Evolutionary conservation across 2,113 vertebrate species (phyloP).

Genomic region (Clarias gariepinus): DNA sequence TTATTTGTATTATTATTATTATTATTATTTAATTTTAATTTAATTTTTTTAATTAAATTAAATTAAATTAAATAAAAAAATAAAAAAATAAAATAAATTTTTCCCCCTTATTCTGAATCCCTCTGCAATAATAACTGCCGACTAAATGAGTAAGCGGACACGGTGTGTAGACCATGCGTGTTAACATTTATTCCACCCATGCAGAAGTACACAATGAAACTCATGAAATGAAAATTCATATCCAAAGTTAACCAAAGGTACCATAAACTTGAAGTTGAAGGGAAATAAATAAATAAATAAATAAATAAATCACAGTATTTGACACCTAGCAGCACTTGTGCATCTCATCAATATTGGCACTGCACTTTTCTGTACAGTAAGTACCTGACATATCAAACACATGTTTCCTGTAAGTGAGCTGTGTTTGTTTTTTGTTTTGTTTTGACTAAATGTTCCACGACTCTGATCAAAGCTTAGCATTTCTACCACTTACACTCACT

Average conservation of each 20-base stretch:
- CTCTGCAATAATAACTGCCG: neutral
- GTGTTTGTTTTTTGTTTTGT: neutral
- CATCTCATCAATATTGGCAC: constrained; percentile 44
- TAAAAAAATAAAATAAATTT: no score
- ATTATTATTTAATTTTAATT: no score
- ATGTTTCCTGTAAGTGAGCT: neutral
- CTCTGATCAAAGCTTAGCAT: neutral
- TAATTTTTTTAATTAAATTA: no score
- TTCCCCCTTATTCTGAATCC: neutral
- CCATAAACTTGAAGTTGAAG: neutral
- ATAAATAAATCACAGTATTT: constrained; percentile 43
- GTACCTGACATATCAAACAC: constrained; percentile 7
- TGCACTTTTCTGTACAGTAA: constrained; percentile 28
- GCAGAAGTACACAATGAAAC: constrained; percentile 78
- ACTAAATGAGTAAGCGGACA: constrained; percentile 24
- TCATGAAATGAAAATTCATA: constrained; percentile 70
- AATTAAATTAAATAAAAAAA: no score
- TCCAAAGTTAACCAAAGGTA: constrained; percentile 53
- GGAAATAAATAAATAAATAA: neutral
- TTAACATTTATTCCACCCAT: constrained; percentile 93
- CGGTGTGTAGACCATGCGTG: constrained; percentile 72
- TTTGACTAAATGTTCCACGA: neutral
- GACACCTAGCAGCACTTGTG: constrained; percentile 52
- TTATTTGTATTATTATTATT: no score
- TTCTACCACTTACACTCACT: neutral